These are phyloP conservation scores for Lerista edwardsae DNA, from an alignment of 2,797 vertebrate genomes.

Conservation along the genomic window DNA sequence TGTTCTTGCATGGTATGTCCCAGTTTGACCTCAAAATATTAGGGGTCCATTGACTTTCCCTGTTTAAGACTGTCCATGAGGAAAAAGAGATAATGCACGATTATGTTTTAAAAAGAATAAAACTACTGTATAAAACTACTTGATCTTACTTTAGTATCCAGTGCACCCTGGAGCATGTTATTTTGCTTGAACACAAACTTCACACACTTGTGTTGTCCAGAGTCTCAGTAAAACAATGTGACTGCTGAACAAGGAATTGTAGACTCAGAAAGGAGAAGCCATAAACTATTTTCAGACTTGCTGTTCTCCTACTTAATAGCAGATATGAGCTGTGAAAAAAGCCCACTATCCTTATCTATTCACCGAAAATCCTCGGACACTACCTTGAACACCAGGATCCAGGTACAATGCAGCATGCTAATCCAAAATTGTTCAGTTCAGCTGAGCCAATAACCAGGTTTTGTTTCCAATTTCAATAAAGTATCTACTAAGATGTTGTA, in stretches of 20 bases:
- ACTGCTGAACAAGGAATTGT: background rate
- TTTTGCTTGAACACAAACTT: background rate
- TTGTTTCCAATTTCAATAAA: background rate
- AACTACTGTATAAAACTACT: no score
- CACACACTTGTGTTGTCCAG: background rate
- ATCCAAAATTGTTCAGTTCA: background rate
- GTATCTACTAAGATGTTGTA: background rate
- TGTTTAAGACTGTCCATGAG: no score
- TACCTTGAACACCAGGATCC: background rate
- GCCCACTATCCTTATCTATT: background rate
- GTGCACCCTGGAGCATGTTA: no score
- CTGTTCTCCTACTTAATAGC: background rate
- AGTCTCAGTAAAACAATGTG: background rate
- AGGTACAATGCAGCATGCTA: background rate
- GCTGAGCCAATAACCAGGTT: background rate
- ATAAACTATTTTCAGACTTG: background rate
- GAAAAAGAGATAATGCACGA: background rate
- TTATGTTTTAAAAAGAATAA: no score
- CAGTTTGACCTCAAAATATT: background rate
- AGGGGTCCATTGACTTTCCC: background rate
- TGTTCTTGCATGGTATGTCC: background rate
- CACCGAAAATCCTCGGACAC: background rate
- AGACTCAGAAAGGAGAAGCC: background rate
- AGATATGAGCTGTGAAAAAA: background rate
- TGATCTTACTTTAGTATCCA: no score